Evolutionary conservation across 2,888 invertebrate species (phyloP).

Genomic region (Oscheius sp.): DNA sequence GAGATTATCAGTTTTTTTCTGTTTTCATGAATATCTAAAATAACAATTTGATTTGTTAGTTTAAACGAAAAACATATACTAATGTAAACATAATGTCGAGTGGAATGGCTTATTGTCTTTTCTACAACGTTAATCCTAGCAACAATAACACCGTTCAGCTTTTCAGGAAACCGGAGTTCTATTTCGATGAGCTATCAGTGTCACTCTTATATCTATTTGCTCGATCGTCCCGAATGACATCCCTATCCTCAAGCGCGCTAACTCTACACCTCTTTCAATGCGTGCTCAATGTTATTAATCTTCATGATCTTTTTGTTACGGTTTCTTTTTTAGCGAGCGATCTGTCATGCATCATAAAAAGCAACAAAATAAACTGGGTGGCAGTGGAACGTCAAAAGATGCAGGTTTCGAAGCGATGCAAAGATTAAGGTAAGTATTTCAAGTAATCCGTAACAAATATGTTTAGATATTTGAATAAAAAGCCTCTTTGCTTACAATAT

Average conservation of each 20-base stretch:
- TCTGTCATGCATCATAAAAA: conserved; percentile 48
- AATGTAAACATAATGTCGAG: no score
- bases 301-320: background rate
- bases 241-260: conserved; percentile 23
- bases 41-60: no score
- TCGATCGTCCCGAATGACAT: conserved; percentile 27
- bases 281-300: background rate
- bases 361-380: conserved; percentile 28
- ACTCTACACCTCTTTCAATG: background rate
- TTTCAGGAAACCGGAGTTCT: background rate
- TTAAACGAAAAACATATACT: no score
- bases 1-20: no score
- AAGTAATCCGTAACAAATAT: background rate
- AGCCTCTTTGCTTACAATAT: conserved; percentile 62
- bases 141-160: no score
- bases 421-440: conserved; percentile 37
- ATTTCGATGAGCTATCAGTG: conserved; percentile 21
- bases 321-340: conserved; percentile 40
- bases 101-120: no score
- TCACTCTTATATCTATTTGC: conserved; percentile 21
- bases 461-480: conserved; percentile 57
- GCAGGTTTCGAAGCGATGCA: conserved; percentile 48
- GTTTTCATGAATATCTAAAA: no score
- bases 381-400: conserved; percentile 35
- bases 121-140: no score